These are phyloP conservation scores for Podilymbus podiceps DNA, from an alignment of 2,113 vertebrate genomes.

Conservation along the genomic window DNA sequence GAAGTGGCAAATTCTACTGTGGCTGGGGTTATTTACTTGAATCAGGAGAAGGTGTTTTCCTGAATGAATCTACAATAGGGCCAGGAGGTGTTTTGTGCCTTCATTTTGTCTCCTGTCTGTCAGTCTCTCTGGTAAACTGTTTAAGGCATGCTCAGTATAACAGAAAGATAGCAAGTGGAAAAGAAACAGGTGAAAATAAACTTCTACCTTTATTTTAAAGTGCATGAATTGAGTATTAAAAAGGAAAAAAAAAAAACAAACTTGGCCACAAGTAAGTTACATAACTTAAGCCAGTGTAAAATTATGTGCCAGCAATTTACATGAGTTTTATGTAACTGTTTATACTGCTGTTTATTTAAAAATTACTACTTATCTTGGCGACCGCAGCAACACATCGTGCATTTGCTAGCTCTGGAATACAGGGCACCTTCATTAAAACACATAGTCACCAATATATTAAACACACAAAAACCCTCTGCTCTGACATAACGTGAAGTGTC, in stretches of 20 bases:
- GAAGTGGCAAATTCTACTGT: conserved; percentile 2
- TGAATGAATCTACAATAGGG: background rate
- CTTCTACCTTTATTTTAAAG: conserved; percentile 27
- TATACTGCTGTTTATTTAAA: conserved; percentile 76
- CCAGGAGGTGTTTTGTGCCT: background rate
- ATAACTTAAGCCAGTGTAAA: conserved; percentile 71
- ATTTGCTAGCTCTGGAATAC: conserved; percentile 67
- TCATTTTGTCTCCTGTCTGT: background rate
- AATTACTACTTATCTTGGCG: conserved; percentile 73
- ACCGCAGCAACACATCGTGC: conserved; percentile 65
- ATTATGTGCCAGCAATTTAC: conserved; percentile 71
- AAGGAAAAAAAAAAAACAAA: background rate
- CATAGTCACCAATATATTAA: conserved; percentile 70
- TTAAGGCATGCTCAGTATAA: background rate
- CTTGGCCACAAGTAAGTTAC: conserved; percentile 65
- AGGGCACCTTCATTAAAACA: conserved; percentile 73
- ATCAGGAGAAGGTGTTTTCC: background rate
- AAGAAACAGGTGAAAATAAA: conserved; percentile 59
- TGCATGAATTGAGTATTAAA: background rate
- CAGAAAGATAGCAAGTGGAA: background rate
- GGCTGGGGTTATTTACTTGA: background rate
- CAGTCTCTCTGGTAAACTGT: background rate
- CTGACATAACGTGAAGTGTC: conserved; percentile 68
- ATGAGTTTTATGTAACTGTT: conserved; percentile 75
- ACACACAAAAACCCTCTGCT: conserved; percentile 48